Conservation (phyloP, 2,888 invertebrate genomes). For the Oasisia sp. region DNA sequence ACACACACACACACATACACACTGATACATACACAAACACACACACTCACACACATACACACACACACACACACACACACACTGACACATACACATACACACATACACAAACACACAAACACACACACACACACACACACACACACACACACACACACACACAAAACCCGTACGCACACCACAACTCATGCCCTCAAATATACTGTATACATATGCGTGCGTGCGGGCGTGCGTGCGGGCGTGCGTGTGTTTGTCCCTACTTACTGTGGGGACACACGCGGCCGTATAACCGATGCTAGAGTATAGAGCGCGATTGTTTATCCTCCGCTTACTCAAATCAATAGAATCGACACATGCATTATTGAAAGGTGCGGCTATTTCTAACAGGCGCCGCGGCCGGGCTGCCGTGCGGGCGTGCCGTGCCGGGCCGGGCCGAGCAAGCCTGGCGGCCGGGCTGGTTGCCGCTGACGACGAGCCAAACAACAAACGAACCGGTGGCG, state of each 20-base stretch:
- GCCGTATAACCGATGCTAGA: neutral
- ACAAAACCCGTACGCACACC: no score
- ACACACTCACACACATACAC: no score
- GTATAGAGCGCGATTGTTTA: neutral
- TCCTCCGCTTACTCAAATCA: constrained; percentile 3
- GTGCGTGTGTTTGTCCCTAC: neutral
- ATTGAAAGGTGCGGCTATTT: neutral
- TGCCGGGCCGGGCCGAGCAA: neutral
- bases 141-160: no score
- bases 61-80: no score
- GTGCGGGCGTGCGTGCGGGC: neutral
- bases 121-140: no score
- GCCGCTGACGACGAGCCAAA: constrained; percentile 1
- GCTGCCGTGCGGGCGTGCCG: neutral
- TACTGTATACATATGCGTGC: neutral
- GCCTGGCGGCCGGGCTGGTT: neutral
- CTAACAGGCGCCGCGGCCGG: neutral
- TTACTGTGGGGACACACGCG: neutral
- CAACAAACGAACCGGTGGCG: neutral
- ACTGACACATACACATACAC: no score
- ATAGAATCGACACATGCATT: constrained; percentile 11
- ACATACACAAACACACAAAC: no score
- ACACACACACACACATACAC: no score
- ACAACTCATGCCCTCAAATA: no score
- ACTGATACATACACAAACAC: no score